Evolutionary conservation across 2,113 vertebrate genomes (phyloP).

Genomic region (Dissostichus mawsoni): DNA sequence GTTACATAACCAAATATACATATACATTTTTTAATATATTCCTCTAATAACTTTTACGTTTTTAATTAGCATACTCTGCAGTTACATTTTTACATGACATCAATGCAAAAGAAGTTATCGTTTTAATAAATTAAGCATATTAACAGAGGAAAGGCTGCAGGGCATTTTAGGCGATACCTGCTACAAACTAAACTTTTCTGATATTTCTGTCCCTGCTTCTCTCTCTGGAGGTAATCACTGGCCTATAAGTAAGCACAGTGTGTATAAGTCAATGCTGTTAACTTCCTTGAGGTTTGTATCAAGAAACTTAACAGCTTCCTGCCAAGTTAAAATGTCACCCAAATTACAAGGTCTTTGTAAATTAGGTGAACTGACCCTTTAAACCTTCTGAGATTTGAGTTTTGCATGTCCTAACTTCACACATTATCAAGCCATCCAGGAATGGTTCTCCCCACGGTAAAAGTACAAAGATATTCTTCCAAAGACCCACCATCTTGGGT

Average conservation of each 20-base stretch:
- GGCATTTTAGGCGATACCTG: slow-evolving; percentile 56
- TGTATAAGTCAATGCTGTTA: neutral
- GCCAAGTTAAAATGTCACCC: slow-evolving; percentile 9
- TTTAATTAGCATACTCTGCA: slow-evolving; percentile 72
- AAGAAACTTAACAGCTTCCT: slow-evolving; percentile 13
- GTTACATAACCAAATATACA: slow-evolving; percentile 86
- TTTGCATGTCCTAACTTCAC: slow-evolving; percentile 1
- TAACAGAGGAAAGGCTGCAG: slow-evolving; percentile 72
- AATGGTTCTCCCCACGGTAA: slow-evolving; percentile 37
- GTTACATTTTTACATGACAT: slow-evolving; percentile 80
- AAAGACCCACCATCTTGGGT: slow-evolving; percentile 26
- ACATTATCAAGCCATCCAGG: slow-evolving; percentile 7
- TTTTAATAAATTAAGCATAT: slow-evolving; percentile 82
- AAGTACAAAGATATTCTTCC: slow-evolving; percentile 23
- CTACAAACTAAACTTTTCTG: slow-evolving; percentile 59
- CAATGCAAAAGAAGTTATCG: slow-evolving; percentile 69
- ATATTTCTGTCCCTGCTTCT: slow-evolving; percentile 37
- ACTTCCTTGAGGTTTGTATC: neutral
- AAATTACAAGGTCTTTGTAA: slow-evolving; percentile 15
- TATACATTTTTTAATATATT: slow-evolving; percentile 79
- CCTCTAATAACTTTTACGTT: slow-evolving; percentile 66
- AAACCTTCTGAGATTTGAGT: slow-evolving; percentile 9
- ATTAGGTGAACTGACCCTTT: slow-evolving; percentile 12
- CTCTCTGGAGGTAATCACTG: slow-evolving; percentile 29
- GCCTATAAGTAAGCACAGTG: slow-evolving; percentile 3